These are phyloP conservation scores for Eremobia ochroleuca DNA, from an alignment of 2,888 invertebrate genomes.

Conservation along the genomic window DNA sequence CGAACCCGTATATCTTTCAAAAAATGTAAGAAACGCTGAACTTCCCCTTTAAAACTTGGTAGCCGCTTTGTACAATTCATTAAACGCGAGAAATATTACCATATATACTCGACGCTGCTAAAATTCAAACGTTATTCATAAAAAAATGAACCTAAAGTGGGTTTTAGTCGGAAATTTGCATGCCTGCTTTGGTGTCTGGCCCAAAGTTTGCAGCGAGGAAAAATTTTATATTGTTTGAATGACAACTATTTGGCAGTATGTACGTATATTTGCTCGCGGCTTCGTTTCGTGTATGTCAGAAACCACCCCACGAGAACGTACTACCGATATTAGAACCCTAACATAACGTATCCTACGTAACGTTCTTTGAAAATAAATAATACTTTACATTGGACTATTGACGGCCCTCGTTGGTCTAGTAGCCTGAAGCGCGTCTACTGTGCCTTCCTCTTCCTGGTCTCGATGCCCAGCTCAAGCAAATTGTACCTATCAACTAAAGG, in stretches of 20 bases:
- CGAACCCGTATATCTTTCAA: slow-evolving; percentile 15
- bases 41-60: slow-evolving; percentile 31
- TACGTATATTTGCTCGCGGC: too few relatives aligned
- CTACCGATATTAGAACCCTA: neutral
- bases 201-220: slow-evolving; percentile 1
- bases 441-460: neutral
- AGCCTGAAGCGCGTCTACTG: neutral
- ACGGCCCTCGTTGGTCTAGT: neutral
- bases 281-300: neutral
- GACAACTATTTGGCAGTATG: neutral
- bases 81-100: slow-evolving; percentile 67
- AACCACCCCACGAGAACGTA: neutral
- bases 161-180: slow-evolving; percentile 68
- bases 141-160: slow-evolving; percentile 68
- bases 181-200: slow-evolving; percentile 57
- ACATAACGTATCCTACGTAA: neutral
- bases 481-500: too few relatives aligned
- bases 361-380: too few relatives aligned
- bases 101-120: slow-evolving; percentile 65
- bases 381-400: too few relatives aligned
- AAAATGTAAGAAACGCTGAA: slow-evolving; percentile 28
- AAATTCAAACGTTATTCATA: slow-evolving; percentile 75
- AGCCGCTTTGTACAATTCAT: slow-evolving; percentile 68
- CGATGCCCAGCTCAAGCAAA: neutral
- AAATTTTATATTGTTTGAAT: too few relatives aligned